These are phyloP conservation scores for Holcopasites calliopsidis DNA, from an alignment of 1,140 invertebrate species.

Conservation along the genomic window DNA sequence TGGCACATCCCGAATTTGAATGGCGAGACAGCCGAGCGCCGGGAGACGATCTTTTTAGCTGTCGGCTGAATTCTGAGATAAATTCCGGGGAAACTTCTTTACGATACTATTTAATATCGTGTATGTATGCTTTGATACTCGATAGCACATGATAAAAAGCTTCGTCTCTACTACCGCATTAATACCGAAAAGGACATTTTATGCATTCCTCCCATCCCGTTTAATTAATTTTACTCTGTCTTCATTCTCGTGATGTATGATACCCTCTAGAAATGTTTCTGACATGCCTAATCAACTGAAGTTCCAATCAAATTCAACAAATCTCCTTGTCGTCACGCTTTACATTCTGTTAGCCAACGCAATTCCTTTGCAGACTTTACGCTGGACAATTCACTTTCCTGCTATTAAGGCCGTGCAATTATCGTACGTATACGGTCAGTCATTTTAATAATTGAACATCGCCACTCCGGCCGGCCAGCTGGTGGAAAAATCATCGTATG, in stretches of 20 bases:
- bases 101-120: background rate
- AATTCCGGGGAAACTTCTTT: background rate
- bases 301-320: background rate
- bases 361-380: too few species aligned
- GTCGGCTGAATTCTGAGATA: background rate
- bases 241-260: too few species aligned
- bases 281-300: too few species aligned
- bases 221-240: too few species aligned
- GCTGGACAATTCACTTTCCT: background rate
- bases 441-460: constrained; percentile 48
- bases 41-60: background rate
- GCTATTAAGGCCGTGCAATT: constrained; percentile 4
- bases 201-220: too few species aligned
- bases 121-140: background rate
- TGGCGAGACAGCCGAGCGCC: background rate
- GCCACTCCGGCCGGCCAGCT: background rate
- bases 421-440: background rate
- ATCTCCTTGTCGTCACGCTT: background rate
- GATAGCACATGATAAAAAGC: too few species aligned
- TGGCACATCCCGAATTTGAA: constrained; percentile 24
- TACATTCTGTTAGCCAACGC: background rate
- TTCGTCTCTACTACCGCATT: too few species aligned
- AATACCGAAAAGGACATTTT: too few species aligned
- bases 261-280: too few species aligned
- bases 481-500: constrained; percentile 19